Evolutionary conservation across 1,140 invertebrate genomes (phyloP), one percentile per base, ranked within the genome.

Genomic region (Hypothenemus hampei): DNA sequence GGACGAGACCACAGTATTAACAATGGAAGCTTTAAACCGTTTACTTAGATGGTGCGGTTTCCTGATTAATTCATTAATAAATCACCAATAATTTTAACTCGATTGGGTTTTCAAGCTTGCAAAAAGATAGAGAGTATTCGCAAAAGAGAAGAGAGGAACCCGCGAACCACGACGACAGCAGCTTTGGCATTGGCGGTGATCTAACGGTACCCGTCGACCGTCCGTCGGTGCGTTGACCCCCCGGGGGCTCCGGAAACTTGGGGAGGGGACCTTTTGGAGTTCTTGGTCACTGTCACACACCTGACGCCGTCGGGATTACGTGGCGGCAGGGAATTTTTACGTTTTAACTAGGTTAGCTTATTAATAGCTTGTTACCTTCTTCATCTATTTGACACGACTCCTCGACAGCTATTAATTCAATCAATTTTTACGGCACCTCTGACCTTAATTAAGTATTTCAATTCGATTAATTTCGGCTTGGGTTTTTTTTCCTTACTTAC

Each of bases 201-300:
- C 40, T 53, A 53, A 53, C 50, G 50, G 50, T 53, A 53, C 50
- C 50, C 24, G 15, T 53, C 50, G 50, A 53, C 40, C 20, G 50
- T 53, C 49, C 37, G 46, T 11, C 50, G 40, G 50, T 53, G 23
- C 50, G 50, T 53, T 53, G 50, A 53, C 50, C 50, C 50, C 15
- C 21, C 19, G 6, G 31, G 26, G 33, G 18, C 11, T 24, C 19
- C 37, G 16, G 26, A 18, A 21, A 7, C 10, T 26, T 31, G 39
- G 31, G 50, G 18, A 15, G 50, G 33, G 50, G 33, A 33, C 37
- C 40, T 53, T 53, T 53, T 53, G 50, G 50, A 53, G 50, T 53
- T 53, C 50, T 53, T 53, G 50, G 62, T 63, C 59, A 63, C 62
- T 63, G 62, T 63, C 62, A 63, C 62, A 63, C 56, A 48, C 46